A percentile compares a stretch with the other conserved stretches of the same genome.
phyloP scores from a whole-genome alignment of 2,113 vertebrate genomes.

The Alethe diademata region DNA sequence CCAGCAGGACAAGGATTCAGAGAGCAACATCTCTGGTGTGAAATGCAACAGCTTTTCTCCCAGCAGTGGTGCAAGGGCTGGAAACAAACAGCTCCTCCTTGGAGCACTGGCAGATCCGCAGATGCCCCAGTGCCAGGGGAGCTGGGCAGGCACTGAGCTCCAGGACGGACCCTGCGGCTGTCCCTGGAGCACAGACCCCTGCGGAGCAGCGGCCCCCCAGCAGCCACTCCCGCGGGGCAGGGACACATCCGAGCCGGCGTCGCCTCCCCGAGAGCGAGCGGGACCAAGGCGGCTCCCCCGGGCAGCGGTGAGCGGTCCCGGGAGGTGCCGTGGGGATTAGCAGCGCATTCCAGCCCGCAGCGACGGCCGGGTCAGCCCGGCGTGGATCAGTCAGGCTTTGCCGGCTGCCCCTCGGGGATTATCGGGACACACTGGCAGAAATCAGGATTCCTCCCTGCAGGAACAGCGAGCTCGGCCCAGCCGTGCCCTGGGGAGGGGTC shows the following conservation, averaged over 20 bases:
- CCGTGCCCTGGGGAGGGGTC: rapidly evolving
- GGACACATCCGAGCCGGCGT: rapidly evolving
- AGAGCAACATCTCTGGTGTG: not conserved
- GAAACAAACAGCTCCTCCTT: not conserved
- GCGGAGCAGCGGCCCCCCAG: not conserved
- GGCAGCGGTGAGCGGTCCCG: rapidly evolving
- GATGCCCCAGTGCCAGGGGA: not conserved
- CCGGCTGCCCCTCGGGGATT: not conserved
- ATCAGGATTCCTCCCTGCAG: not conserved
- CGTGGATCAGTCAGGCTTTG: not conserved
- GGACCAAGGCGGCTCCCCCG: not conserved
- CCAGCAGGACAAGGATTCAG: not conserved
- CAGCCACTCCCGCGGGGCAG: not conserved
- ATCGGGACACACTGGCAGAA: not conserved
- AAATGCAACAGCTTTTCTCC: not conserved
- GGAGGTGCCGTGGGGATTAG: not conserved
- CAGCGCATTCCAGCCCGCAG: not conserved
- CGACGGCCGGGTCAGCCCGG: rapidly evolving
- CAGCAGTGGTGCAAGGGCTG: rapidly evolving
- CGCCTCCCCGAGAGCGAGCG: rapidly evolving
- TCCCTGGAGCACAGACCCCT: not conserved
- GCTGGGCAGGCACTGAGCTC: rapidly evolving
- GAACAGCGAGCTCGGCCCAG: rapidly evolving
- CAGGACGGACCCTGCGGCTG: not conserved
- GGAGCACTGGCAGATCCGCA: not conserved